Evolutionary conservation across 2,113 vertebrate species (phyloP).

Genomic region (Chrysochloris asiatica): DNA sequence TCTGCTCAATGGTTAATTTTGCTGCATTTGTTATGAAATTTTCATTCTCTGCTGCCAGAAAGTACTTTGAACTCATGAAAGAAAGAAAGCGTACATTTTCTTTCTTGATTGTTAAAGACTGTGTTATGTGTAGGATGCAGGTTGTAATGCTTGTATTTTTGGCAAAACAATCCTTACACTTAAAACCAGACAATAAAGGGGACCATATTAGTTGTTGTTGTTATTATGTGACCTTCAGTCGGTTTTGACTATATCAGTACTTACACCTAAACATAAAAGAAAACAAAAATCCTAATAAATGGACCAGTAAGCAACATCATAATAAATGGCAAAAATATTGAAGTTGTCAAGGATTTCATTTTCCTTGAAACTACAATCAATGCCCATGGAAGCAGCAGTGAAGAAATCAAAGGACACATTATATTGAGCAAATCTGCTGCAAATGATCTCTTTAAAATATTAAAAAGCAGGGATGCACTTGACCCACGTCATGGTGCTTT

Average conservation of each 20-base stretch:
- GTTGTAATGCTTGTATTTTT: background rate
- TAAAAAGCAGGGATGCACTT: background rate
- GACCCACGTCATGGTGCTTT: background rate
- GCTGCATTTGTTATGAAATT: conserved; percentile 39
- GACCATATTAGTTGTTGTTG: too few relatives aligned
- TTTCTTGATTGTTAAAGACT: background rate
- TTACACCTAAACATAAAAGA: background rate
- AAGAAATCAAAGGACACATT: background rate
- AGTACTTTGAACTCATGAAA: background rate
- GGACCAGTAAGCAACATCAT: background rate
- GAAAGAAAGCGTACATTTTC: background rate
- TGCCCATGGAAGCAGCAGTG: background rate
- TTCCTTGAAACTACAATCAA: background rate
- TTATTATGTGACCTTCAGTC: too few relatives aligned
- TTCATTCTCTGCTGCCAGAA: background rate
- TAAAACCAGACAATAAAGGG: conserved; percentile 4
- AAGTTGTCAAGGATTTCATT: background rate
- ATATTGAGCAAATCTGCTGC: background rate
- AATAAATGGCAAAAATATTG: background rate
- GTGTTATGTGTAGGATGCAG: conserved; percentile 30
- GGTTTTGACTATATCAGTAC: background rate
- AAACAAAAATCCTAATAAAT: background rate
- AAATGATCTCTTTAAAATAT: background rate
- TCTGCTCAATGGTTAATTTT: conserved; percentile 52
- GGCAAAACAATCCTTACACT: background rate